Conservation (phyloP, 2,797 vertebrate genomes). For the Nothura maculosa region DNA sequence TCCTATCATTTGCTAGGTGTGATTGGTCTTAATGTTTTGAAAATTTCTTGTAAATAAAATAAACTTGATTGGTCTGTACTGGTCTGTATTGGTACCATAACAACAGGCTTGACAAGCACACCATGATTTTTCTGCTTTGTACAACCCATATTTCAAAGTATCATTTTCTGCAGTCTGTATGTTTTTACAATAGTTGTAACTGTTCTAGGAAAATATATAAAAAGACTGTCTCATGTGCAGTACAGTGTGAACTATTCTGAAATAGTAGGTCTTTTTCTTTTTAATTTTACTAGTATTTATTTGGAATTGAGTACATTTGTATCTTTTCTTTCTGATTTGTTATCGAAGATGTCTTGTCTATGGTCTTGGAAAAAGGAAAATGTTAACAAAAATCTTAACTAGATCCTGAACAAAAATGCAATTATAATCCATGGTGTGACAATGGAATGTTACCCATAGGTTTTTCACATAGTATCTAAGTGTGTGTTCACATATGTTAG, state of each 20-base stretch:
- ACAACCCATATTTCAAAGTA: background rate
- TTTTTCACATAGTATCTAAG: background rate
- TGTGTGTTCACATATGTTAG: background rate
- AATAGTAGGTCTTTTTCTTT: background rate
- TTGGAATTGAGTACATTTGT: background rate
- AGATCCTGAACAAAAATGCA: conserved; percentile 13
- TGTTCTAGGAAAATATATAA: background rate
- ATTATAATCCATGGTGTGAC: background rate
- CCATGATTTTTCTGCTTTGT: background rate
- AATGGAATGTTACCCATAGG: background rate
- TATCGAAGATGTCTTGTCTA: background rate
- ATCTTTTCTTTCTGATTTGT: background rate
- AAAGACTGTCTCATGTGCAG: background rate
- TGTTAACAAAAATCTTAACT: background rate
- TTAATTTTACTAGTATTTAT: background rate
- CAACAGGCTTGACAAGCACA: background rate
- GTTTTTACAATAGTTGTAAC: background rate
- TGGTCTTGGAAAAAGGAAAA: background rate
- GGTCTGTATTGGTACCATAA: background rate
- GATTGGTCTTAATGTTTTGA: background rate
- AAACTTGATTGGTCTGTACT: too few relatives aligned
- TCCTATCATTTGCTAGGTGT: background rate
- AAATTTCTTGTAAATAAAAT: too few relatives aligned
- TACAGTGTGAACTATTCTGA: background rate
- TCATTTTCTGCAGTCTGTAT: background rate